Evolutionary conservation across 2,113 vertebrate genomes (phyloP).

Genomic region (Gnathonemus longibarbis): DNA sequence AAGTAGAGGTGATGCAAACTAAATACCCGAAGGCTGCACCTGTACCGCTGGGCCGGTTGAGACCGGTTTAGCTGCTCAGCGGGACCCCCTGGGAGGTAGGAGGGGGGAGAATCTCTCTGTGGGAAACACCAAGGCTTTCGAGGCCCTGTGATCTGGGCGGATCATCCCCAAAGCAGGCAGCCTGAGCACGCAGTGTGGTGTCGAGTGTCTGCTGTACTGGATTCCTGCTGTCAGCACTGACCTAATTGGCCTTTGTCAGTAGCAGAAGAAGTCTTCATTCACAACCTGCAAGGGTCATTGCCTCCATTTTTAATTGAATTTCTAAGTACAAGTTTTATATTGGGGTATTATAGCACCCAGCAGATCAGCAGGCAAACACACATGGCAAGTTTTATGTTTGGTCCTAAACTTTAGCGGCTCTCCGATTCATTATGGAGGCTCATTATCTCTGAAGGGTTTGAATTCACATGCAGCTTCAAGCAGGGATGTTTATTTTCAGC

Average conservation of each 20-base stretch:
- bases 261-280: background rate
- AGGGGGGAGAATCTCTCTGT: background rate
- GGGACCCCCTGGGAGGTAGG: background rate
- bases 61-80: too few species aligned
- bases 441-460: background rate
- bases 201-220: background rate
- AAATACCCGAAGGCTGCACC: background rate
- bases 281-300: background rate
- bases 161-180: background rate
- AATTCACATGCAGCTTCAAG: background rate
- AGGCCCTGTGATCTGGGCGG: background rate
- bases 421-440: background rate
- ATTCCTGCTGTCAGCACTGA: background rate
- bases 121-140: too few species aligned
- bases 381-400: background rate
- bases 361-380: background rate
- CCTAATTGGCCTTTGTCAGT: background rate
- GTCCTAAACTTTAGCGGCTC: background rate
- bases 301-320: background rate
- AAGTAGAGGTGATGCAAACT: background rate
- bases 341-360: background rate
- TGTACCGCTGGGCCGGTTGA: background rate
- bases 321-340: background rate
- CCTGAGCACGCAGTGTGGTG: background rate
- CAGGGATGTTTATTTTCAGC: background rate